Conservation (phyloP, 2,113 vertebrate species). For the Arenaria interpres region DNA sequence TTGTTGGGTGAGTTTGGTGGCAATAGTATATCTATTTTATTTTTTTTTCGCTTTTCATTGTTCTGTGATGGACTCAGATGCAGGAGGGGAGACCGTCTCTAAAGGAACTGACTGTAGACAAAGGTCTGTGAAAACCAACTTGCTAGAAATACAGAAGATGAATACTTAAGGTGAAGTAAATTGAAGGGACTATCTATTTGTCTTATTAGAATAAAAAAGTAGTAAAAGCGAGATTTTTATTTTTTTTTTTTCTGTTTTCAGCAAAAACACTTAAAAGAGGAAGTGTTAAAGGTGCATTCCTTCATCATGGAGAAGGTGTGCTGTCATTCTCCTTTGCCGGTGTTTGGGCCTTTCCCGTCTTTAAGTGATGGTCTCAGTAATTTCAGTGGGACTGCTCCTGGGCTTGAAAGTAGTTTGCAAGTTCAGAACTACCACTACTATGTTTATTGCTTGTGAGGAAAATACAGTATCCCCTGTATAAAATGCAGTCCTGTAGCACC, state of each 20-base stretch:
- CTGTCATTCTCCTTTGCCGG: background rate
- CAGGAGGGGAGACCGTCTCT: background rate
- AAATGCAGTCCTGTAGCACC: background rate
- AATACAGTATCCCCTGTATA: background rate
- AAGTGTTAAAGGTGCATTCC: background rate
- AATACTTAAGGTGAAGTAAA: background rate
- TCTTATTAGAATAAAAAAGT: background rate
- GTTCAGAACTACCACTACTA: background rate
- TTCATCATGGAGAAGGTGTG: background rate
- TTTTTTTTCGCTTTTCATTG: background rate
- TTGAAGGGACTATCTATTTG: background rate
- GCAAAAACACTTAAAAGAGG: background rate
- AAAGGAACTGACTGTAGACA: background rate
- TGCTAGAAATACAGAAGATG: background rate
- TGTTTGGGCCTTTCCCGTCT: background rate
- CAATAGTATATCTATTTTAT: background rate
- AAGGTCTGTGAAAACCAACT: background rate
- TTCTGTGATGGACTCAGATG: background rate
- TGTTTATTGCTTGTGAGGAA: background rate
- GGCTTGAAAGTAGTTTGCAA: background rate
- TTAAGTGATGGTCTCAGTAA: background rate
- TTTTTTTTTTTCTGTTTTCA: background rate
- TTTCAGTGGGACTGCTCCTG: background rate
- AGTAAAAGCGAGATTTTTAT: background rate
- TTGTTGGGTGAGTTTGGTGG: background rate